Percentiles rank a stretch among this genome's conserved stretches.
Conservation (phyloP, 2,888 invertebrate species). For the Philopedon plagiatum region DNA sequence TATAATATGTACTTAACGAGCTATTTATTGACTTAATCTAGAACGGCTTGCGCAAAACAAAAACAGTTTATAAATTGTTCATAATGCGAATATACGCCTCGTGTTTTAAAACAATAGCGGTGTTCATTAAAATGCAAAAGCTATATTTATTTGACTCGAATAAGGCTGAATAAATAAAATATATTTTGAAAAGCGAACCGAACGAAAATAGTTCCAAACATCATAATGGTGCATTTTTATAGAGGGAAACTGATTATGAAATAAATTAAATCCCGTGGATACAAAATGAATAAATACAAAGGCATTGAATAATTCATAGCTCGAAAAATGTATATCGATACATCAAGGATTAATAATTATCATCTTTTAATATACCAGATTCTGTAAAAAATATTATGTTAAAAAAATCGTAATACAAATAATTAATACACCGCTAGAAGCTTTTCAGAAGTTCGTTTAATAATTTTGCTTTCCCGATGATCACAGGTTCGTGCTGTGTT, state of each 20-base stretch:
- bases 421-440: too few species aligned
- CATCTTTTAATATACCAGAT: too few species aligned
- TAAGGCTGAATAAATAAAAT: constrained; percentile 28
- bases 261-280: constrained; percentile 14
- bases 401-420: too few species aligned
- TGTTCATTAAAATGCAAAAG: not conserved
- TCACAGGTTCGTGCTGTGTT: too few species aligned
- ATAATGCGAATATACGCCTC: not conserved
- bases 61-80: not conserved
- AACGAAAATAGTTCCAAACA: constrained; percentile 10
- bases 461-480: too few species aligned
- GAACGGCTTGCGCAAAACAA: not conserved
- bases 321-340: not conserved
- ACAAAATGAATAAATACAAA: constrained; percentile 2
- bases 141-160: constrained; percentile 10
- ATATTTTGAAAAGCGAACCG: constrained; percentile 9
- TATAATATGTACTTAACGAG: too few species aligned
- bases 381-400: not conserved
- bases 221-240: constrained; percentile 18
- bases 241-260: constrained; percentile 14
- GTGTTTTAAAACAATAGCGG: constrained; percentile 7
- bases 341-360: too few species aligned
- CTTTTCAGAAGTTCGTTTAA: too few species aligned
- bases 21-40: not conserved
- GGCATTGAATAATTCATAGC: constrained; percentile 1